These are phyloP conservation scores for Gisinianus flammeolus DNA, from an alignment of 2,888 invertebrate genomes.

Conservation along the genomic window DNA sequence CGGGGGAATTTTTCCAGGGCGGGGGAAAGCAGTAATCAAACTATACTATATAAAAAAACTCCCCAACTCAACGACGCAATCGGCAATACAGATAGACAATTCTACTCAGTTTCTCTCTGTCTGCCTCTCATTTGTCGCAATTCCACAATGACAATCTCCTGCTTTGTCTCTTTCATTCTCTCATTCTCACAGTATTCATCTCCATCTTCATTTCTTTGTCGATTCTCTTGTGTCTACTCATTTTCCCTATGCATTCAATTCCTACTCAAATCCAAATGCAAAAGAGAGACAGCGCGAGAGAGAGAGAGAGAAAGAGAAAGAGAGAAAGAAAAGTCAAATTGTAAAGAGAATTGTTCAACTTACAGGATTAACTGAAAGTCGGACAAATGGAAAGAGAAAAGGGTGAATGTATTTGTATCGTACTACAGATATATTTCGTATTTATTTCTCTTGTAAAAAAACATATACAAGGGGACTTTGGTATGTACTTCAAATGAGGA, in stretches of 20 bases:
- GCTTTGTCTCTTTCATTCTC: neutral
- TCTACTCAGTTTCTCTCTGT: neutral
- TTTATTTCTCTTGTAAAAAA: too few species aligned
- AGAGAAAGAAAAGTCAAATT: constrained; percentile 14
- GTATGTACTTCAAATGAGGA: too few species aligned
- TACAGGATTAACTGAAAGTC: too few species aligned
- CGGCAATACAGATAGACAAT: neutral
- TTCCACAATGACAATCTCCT: neutral
- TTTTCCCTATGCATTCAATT: neutral
- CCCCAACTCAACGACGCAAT: too few species aligned
- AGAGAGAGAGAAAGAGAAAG: neutral
- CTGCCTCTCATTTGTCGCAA: neutral
- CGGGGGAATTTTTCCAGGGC: constrained; percentile 8
- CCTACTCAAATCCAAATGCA: too few species aligned
- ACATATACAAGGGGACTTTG: neutral
- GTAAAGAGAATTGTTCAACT: neutral
- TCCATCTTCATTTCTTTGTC: neutral
- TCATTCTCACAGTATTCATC: neutral
- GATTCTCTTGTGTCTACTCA: neutral
- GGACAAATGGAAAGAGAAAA: too few species aligned
- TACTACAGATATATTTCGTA: too few species aligned
- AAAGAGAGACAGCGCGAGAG: neutral
- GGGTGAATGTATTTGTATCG: too few species aligned
- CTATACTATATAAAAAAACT: too few species aligned
- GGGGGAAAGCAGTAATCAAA: neutral